Conservation (phyloP, 1,140 invertebrate species). For the Popillia japonica region DNA sequence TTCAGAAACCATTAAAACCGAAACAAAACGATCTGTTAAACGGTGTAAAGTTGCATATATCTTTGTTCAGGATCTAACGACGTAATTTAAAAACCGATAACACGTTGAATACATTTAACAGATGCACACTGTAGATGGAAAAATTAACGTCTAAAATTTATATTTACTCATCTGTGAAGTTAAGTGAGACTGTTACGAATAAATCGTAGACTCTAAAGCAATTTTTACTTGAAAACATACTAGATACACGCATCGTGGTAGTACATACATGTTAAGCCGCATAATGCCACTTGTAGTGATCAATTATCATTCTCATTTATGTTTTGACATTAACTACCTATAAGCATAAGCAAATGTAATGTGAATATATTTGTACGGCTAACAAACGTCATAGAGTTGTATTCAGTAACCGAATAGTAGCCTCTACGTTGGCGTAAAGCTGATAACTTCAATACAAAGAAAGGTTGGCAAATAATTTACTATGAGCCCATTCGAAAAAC, state of each 20-base stretch:
- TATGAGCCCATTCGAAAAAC: not conserved
- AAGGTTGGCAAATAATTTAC: constrained; percentile 13
- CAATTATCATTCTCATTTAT: constrained; percentile 9
- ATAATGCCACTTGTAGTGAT: constrained; percentile 11
- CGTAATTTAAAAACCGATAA: constrained; percentile 26
- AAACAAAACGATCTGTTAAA: constrained; percentile 29
- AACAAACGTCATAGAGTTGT: not conserved
- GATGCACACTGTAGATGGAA: not conserved
- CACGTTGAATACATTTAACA: not conserved
- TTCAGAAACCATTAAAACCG: constrained; percentile 25
- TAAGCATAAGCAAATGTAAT: not conserved
- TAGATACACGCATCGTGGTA: not conserved
- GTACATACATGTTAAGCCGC: not conserved
- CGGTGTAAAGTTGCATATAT: constrained; percentile 16
- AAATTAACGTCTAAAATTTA: constrained; percentile 5
- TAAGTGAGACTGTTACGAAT: not conserved
- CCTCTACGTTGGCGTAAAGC: not conserved
- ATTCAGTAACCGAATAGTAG: not conserved
- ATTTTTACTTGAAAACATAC: not conserved
- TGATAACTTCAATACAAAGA: not conserved
- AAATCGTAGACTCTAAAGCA: not conserved
- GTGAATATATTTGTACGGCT: constrained; percentile 19
- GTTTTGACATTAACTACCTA: constrained; percentile 17
- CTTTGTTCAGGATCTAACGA: not conserved
- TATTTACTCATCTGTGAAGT: not conserved